These are phyloP conservation scores for Helostoma temminkii DNA, from an alignment of 2,797 vertebrate species.

Conservation along the genomic window DNA sequence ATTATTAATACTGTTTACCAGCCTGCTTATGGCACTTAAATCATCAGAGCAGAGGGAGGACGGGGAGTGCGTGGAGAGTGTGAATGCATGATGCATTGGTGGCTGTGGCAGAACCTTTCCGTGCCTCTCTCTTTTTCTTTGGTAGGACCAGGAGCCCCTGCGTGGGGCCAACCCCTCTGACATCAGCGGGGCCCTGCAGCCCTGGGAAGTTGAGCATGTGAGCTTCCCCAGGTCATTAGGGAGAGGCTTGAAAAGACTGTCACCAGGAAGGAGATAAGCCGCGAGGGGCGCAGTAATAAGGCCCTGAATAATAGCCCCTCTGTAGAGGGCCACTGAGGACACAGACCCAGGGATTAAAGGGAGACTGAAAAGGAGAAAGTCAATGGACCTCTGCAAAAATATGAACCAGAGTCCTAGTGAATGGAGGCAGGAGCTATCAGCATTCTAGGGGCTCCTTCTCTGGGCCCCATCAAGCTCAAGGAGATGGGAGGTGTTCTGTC, in stretches of 20 bases:
- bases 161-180: conserved; percentile 80
- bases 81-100: conserved; percentile 22
- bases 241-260: conserved; percentile 89
- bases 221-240: conserved; percentile 90
- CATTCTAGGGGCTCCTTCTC: conserved; percentile 78
- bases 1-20: no score
- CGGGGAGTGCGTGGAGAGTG: not conserved
- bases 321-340: conserved; percentile 86
- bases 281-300: conserved; percentile 85
- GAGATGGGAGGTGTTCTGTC: conserved; percentile 60
- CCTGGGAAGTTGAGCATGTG: conserved; percentile 89
- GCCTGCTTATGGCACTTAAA: no score
- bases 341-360: conserved; percentile 87
- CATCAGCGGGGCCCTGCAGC: conserved; percentile 82
- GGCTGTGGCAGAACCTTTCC: conserved; percentile 46
- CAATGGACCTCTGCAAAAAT: conserved; percentile 87
- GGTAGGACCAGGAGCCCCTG: conserved; percentile 72
- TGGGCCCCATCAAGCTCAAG: conserved; percentile 73
- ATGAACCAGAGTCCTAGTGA: conserved; percentile 81
- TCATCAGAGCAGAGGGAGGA: conserved; percentile 3
- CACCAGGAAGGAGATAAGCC: conserved; percentile 89
- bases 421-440: conserved; percentile 80
- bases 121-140: conserved; percentile 63
- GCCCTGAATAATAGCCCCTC: conserved; percentile 86
- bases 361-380: conserved; percentile 88